A percentile compares a stretch with the other conserved stretches of the same genome.
These are phyloP conservation scores for Columba janthina DNA, from an alignment of 2,113 vertebrate species.

Conservation along the genomic window DNA sequence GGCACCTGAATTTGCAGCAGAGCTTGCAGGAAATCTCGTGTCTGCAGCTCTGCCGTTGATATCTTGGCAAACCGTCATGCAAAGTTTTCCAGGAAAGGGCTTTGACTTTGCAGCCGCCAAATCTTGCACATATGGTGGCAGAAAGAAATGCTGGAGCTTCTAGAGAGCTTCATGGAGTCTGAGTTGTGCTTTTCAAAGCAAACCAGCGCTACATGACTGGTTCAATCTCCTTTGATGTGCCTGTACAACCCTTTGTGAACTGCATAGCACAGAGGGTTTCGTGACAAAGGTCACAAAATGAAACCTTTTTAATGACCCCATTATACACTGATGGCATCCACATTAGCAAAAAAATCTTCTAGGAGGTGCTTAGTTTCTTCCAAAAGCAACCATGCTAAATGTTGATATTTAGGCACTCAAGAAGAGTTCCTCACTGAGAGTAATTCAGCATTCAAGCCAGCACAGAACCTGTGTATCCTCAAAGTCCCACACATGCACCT, in stretches of 20 bases:
- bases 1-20: background rate
- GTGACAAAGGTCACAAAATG: background rate
- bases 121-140: background rate
- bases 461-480: background rate
- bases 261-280: background rate
- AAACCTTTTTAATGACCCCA: background rate
- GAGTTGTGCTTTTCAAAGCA: background rate
- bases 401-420: background rate
- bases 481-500: background rate
- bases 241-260: background rate
- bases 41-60: fast-evolving
- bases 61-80: background rate
- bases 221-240: background rate
- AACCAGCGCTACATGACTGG: background rate
- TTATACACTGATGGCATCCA: background rate
- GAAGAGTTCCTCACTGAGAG: background rate
- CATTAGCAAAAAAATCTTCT: background rate
- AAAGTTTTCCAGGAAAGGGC: background rate
- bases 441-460: background rate
- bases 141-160: background rate
- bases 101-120: background rate
- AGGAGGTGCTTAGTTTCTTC: background rate
- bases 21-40: background rate
- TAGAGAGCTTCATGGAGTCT: background rate
- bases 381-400: background rate